Percentiles rank a stretch among this genome's conserved stretches.
Conservation (phyloP, 1,140 invertebrate species). For the Tetramorium alpestre region DNA sequence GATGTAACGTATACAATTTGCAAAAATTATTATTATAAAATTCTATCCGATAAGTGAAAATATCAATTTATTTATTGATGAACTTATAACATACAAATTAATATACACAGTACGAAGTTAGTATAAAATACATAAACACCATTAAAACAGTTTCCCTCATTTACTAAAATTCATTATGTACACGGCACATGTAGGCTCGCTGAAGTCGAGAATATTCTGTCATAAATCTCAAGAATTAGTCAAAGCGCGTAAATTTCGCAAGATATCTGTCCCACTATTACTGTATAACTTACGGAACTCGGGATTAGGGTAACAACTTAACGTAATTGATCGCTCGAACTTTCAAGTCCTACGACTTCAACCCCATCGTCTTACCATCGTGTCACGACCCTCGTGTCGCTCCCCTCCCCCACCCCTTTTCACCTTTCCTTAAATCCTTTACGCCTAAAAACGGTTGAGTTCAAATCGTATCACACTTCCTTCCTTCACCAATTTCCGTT, state of each 20-base stretch:
- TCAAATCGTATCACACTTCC: conserved; percentile 12
- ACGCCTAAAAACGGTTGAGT: conserved; percentile 26
- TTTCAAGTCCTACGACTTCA: conserved; percentile 27
- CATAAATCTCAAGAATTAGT: conserved; percentile 41
- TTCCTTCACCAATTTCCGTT: conserved; percentile 1
- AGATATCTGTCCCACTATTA: conserved; percentile 23
- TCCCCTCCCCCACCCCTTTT: background rate
- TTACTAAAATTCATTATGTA: conserved; percentile 10
- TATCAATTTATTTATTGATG: background rate
- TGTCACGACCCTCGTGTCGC: background rate
- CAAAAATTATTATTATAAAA: background rate
- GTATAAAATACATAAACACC: background rate
- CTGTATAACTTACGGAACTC: conserved; percentile 34
- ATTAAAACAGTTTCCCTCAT: background rate
- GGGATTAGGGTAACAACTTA: conserved; percentile 45
- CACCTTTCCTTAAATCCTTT: conserved; percentile 45
- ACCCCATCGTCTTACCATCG: conserved; percentile 13
- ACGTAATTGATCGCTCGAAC: conserved; percentile 58
- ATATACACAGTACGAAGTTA: background rate
- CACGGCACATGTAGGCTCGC: background rate
- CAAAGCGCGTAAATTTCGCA: conserved; percentile 22
- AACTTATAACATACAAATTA: background rate
- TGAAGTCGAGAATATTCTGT: background rate
- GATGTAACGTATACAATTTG: background rate
- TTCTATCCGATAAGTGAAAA: background rate